Evolutionary conservation across 2,797 vertebrate genomes (phyloP), one percentile per base, ranked within the genome.

Genomic region (Hipposideros larvatus): DNA sequence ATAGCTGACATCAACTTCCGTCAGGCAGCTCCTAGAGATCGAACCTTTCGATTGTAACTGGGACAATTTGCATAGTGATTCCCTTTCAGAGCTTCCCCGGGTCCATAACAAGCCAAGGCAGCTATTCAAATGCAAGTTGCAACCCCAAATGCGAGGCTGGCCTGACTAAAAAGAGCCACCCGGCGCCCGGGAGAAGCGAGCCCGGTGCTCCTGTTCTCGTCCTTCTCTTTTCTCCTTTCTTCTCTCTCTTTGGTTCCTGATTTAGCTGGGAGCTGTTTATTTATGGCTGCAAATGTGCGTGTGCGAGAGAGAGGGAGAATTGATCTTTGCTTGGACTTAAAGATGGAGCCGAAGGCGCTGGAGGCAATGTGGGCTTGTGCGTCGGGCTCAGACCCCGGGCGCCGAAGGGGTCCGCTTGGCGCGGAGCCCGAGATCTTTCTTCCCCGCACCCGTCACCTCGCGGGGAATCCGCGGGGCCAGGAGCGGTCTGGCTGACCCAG

Each of bases 51-150:
- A 99, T 99, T 99, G 99, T 99, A 99, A 99, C 99, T 98, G 99
- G 99, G 99, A 99, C 99, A 99, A 99, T 99, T 99, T 99, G 99
- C 99, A 99, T 99, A 99, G 99, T 99, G 99, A 99, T 99, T 99
- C 99, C 98, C 99, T 99, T 99, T 99, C 99, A 98, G 99, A 98
- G 98, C 98, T 97, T 98, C 94, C 98, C 97, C 98, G 98, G 99
- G 99, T 99, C 99, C 99, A 99, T 99, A 99, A 99, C 99, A 98
- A 99, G 99, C 98, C 86, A 98, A 98, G 99, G 98, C 99, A 98
- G 99, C 99, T 99, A 99, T 99, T 99, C 99, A 99, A 99, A 99
- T 99, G 99, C 99, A 99, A 97, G 97, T 98, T 99, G 99, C 99
- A 99, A 99, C 98, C 98, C 98, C 98, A 99, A 99, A 99, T 98